Base-by-base conservation (phyloP, 2,797 vertebrate genomes). In the Cottoperca gobio region DNA sequence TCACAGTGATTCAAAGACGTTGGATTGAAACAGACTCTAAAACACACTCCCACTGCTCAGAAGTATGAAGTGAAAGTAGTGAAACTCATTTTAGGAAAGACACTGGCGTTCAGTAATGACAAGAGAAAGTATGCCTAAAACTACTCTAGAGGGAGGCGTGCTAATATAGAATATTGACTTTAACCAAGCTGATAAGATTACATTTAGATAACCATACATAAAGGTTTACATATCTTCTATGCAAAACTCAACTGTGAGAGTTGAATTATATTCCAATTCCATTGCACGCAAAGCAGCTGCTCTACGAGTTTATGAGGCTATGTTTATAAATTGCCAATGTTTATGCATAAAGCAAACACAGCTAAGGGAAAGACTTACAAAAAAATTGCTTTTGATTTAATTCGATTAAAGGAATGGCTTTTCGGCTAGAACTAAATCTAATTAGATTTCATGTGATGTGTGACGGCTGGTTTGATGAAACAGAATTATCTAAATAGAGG, bases 401-500 rank as follows among this genome's bases (percentile, higher is more conserved):
- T 70, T 33, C 37, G 23, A 70, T 43, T 48, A 71, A 76, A 72
- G 14, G 12, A 57, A 49, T 40, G 6, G 14, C 23, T 63, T 65
- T 80, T 71, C 23, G 70, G 23, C n/a, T 67, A 28, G n/a, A 54
- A 62, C 10, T 5, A 2, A 77, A 68, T 75, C 35, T 12, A 67
- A 72, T 73, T 16, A 8, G 8, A 55, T 79, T 80, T n/a, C 0
- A 6, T 75, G 39, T 50, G 48, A 63, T 24, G 54, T 61, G 37
- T 42, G 61, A 75, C 9, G n/a, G 48, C 17, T 63, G 37, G n/a
- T 70, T 58, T 78, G 57, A 77, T 73, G 12, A 85, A 83, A 81
- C 43, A 28, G 9, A 71, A 57, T 79, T 13, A 79, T 80, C 54
- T 42, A 43, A 73, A 54, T 39, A 49, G 50, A 73, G 46, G 63